These are phyloP conservation scores for Syngnathus typhle DNA, from an alignment of 2,113 vertebrate genomes.

Conservation along the genomic window DNA sequence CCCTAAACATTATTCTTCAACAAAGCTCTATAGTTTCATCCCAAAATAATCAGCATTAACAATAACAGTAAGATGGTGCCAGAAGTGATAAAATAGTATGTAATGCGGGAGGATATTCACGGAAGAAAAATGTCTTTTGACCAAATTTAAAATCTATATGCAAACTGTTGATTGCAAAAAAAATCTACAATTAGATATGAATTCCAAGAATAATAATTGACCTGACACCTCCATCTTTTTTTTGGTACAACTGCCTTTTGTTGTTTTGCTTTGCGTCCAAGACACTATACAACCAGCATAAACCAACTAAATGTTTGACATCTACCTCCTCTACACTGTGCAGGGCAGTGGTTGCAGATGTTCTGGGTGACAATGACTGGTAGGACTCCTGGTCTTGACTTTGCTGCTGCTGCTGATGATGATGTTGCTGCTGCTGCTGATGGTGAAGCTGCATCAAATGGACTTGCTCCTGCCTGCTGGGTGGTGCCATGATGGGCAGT, in stretches of 20 bases:
- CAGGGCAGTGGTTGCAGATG: slow-evolving; percentile 86
- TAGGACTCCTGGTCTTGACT: slow-evolving; percentile 82
- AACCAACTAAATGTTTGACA: not conserved
- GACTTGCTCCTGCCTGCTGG: slow-evolving; percentile 80
- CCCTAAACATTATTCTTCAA: too few relatives aligned
- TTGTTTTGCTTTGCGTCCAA: not conserved
- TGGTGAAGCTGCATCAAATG: slow-evolving; percentile 90
- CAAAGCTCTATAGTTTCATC: not conserved
- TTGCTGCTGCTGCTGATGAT: slow-evolving; percentile 61
- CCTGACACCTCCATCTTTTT: not conserved
- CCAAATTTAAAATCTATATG: not conserved
- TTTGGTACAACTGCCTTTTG: too few relatives aligned
- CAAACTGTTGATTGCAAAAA: too few relatives aligned
- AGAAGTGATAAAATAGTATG: not conserved
- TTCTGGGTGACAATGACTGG: slow-evolving; percentile 82
- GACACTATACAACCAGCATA: not conserved
- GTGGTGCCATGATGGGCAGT: slow-evolving; percentile 83
- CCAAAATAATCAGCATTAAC: not conserved
- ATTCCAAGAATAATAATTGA: not conserved
- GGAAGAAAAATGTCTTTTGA: not conserved
- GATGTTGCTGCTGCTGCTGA: slow-evolving; percentile 72
- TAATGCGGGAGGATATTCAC: not conserved
- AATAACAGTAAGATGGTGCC: too few relatives aligned
- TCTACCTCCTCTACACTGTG: slow-evolving; percentile 96
- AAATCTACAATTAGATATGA: too few relatives aligned